Evolutionary conservation across 2,113 vertebrate genomes (phyloP), one percentile per base, ranked within the genome.

Genomic region (Erinaceus europaeus): DNA sequence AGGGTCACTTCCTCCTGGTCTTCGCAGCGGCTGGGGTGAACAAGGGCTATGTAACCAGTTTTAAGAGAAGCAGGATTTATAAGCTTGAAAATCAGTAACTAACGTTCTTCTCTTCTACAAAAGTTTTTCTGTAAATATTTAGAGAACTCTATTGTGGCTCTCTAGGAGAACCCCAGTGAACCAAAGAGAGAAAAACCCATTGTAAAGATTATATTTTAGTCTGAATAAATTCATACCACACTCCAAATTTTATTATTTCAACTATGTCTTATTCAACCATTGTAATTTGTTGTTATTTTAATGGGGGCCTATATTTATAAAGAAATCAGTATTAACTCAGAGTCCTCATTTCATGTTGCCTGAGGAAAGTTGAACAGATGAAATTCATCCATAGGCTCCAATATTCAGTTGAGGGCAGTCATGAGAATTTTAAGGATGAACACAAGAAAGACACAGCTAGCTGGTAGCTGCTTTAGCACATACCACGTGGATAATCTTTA

Each of bases 241-340:
- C 10, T 52, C 44, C 20, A 38, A 75, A 73, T 74, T 88, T 74
- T 87, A 85, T 90, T 72, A 52, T 3, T 12, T 14, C 23, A 62
- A 85, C 67, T 79, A 53, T 53, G 10, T 75, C 53, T 84, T 78
- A 82, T 62, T 88, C 38, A 64, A 12, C 17, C 23, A 91, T 17
- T 29, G 65, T 72, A 81, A 82, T 72, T 32, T 72, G 6, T 11
- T 74, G 57, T 80, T 91, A 72, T 82, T 92, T 91, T 85, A 88
- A 91, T n/a, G 36, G 27, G 10, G 11, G n/a, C n/a, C n/a, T 84
- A 14, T 75, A 18, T 75, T 84, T 82, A 85, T 68, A 76, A 87
- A 78, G 21, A 86, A 88, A 71, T 62, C 23, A 89, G 25, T 71
- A 50, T 62, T 83, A 79, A 91, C 50, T 86, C 53, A 91, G 83